These are phyloP conservation scores for Epicampocera succincta DNA, from an alignment of 2,888 invertebrate genomes.

Conservation along the genomic window DNA sequence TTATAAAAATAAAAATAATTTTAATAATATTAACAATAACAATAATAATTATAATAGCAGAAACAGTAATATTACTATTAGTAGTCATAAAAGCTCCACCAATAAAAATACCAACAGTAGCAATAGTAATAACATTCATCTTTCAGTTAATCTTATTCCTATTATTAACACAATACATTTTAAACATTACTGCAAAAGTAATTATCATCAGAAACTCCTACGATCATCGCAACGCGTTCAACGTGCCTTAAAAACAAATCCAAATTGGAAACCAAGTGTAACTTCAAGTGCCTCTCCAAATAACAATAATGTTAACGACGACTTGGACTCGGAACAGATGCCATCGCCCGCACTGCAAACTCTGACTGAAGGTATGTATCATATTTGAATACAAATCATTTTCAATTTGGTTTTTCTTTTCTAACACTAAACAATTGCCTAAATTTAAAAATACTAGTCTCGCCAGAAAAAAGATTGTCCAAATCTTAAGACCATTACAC, in stretches of 20 bases:
- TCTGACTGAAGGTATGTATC: constrained; percentile 41
- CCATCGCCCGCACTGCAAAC: constrained; percentile 21
- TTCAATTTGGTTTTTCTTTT: too few species aligned
- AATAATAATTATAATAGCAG: constrained; percentile 29
- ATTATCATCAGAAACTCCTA: constrained; percentile 53
- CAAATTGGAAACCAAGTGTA: constrained; percentile 46
- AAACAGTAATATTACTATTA: background rate
- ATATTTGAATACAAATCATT: background rate
- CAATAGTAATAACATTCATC: constrained; percentile 29
- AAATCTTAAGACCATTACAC: too few species aligned
- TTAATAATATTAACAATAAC: constrained; percentile 23
- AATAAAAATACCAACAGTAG: constrained; percentile 6
- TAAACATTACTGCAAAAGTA: constrained; percentile 54
- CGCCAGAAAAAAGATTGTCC: too few species aligned
- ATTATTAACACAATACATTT: constrained; percentile 39
- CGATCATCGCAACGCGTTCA: constrained; percentile 58
- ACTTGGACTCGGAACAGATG: constrained; percentile 21
- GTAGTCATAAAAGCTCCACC: background rate
- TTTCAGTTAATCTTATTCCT: constrained; percentile 52
- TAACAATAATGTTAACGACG: constrained; percentile 45
- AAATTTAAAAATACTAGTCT: too few species aligned
- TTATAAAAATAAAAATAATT: constrained; percentile 21
- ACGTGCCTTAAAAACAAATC: constrained; percentile 60
- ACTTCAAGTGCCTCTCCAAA: constrained; percentile 59
- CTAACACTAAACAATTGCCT: too few species aligned